Base-by-base conservation (phyloP, 2,888 invertebrate genomes). In the Tortricodes alternella region DNA sequence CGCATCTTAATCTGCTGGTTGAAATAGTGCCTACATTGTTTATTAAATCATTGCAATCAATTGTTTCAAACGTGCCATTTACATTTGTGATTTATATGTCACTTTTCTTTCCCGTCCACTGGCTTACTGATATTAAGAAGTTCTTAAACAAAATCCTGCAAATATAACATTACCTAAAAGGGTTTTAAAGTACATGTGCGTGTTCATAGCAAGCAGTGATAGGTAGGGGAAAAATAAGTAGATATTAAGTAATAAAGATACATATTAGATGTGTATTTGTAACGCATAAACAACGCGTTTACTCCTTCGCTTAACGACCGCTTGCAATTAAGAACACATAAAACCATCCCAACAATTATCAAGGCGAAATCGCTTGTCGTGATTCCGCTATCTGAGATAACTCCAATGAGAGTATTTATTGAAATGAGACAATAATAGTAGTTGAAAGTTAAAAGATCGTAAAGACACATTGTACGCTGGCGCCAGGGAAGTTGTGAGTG, bases 331-430 rank as follows among this genome's bases (percentile, higher is more conserved):
- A 73, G 61, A 71, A 55, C 49, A 44, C 65, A 71, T 73, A 73
- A 76, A 76, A 63, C 64, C 58, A 52, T 66, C 62, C 62, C 62
- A 61, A 55, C 63, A 66, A 67, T 68, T 64, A 72, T 67, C 76
- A 74, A 74, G 73, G 74, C 69, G 65, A 73, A 69, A 74, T 66
- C 73, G 62, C 69, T 76, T 74, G 63, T 48, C 50, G 59, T 49
- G 58, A 49, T 53, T 50, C 39, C 27, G 27, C 38, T 57, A 62
- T 62, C 59, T 53, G 61, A 56, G 43, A 52, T 46, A 55, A 53
- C 37, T 56, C 59, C 46, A 51, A 56, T 60, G 62, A 62, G 62
- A 63, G 57, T 62, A 60, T 61, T 65, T 66, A 64, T 66, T 66
- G 65, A 65, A 64, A 66, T 62, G 62, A 64, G 59, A 62, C 63